phyloP scores from a whole-genome alignment of 2,888 invertebrate genomes.

The Muscina levida region DNA sequence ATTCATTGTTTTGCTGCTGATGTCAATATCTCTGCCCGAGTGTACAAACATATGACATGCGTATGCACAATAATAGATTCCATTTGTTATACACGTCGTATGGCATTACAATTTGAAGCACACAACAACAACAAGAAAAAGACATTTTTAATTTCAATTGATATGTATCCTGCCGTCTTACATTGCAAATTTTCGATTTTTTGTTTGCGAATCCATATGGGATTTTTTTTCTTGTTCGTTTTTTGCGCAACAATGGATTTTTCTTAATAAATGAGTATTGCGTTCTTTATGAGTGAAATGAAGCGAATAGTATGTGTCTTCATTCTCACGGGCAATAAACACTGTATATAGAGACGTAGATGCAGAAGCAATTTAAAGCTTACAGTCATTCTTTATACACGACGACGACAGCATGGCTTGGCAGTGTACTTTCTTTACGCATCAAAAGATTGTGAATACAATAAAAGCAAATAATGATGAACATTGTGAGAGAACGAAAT shows the following conservation, averaged over 20 bases:
- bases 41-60: neutral
- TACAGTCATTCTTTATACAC: too few relatives aligned
- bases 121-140: neutral
- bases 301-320: neutral
- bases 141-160: slow-evolving; percentile 24
- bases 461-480: neutral
- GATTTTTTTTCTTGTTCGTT: neutral
- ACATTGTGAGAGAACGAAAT: neutral
- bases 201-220: neutral
- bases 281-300: neutral
- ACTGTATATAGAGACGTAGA: too few relatives aligned
- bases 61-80: neutral
- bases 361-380: slow-evolving; percentile 1
- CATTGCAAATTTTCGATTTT: neutral
- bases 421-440: neutral
- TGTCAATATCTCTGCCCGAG: neutral
- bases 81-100: neutral
- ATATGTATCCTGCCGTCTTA: slow-evolving; percentile 5
- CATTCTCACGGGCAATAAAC: neutral
- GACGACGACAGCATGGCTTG: too few relatives aligned
- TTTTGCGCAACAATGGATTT: neutral
- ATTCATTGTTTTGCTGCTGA: neutral
- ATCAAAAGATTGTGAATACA: slow-evolving; percentile 19
- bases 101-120: neutral
- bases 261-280: too few relatives aligned